Conservation (phyloP, 1,140 invertebrate genomes). For the Drosophila nigrodunni region DNA sequence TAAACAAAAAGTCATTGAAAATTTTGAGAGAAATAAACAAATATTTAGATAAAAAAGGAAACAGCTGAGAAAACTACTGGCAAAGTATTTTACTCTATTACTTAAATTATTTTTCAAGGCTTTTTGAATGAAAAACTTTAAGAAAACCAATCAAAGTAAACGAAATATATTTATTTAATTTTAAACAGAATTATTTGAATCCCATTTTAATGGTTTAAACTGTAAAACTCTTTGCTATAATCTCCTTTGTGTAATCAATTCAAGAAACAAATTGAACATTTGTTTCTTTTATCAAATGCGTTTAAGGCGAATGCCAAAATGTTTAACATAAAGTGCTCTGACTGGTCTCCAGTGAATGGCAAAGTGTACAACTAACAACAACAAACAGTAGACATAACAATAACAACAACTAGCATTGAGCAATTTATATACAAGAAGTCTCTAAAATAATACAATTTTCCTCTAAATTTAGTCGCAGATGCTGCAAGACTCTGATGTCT, state of each 20-base stretch:
- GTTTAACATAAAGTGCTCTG: constrained; percentile 48
- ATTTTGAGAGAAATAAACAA: not conserved
- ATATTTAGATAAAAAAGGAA: not conserved
- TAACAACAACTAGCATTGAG: constrained; percentile 29
- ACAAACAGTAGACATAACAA: constrained; percentile 5
- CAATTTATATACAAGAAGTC: constrained; percentile 52
- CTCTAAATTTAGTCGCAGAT: constrained; percentile 71
- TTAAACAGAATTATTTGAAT: not conserved
- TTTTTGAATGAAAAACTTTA: too few species aligned
- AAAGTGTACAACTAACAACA: constrained; percentile 35
- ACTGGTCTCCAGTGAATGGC: constrained; percentile 20
- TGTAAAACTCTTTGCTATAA: not conserved
- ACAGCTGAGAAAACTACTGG: not conserved
- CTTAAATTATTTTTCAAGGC: too few species aligned
- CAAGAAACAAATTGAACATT: constrained; percentile 34
- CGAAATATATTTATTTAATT: too few species aligned
- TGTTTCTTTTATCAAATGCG: constrained; percentile 17
- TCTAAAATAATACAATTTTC: constrained; percentile 81
- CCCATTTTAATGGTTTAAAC: not conserved
- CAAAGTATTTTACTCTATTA: not conserved
- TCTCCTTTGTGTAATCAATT: not conserved
- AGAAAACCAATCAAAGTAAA: too few species aligned
- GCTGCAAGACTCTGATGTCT: constrained; percentile 44
- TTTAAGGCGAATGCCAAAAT: constrained; percentile 29
- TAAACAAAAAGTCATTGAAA: not conserved